Percentiles rank a stretch among this genome's conserved stretches.
Evolutionary conservation across 2,888 invertebrate genomes (phyloP).

Genomic region (Bimastos eiseni): DNA sequence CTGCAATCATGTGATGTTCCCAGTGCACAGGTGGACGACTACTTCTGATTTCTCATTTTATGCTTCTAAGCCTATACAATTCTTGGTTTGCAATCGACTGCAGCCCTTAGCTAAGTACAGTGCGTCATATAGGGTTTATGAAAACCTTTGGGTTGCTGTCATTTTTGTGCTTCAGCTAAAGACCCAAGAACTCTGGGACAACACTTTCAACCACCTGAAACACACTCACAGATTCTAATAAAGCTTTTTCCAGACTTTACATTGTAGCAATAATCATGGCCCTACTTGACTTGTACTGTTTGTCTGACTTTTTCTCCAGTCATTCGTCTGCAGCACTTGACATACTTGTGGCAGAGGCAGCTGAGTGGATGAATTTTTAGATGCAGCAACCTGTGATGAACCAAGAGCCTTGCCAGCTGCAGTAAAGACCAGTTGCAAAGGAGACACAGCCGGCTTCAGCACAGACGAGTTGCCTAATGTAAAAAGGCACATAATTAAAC

Average conservation of each 20-base stretch:
- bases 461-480: neutral
- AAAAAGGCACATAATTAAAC: neutral
- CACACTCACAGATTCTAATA: neutral
- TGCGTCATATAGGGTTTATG: too few species aligned
- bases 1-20: too few species aligned
- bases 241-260: too few species aligned
- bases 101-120: too few species aligned
- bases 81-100: too few species aligned
- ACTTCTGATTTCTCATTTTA: too few species aligned
- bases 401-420: neutral
- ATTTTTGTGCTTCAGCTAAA: neutral
- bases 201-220: neutral
- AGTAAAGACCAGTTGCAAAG: neutral
- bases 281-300: neutral
- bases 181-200: neutral
- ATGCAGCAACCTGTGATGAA: neutral
- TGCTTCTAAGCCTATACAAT: too few species aligned
- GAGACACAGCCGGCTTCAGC: neutral
- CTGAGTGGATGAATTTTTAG: neutral
- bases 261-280: neutral
- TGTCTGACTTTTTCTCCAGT: neutral
- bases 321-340: conserved; percentile 5
- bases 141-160: too few species aligned
- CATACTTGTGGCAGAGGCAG: neutral
- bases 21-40: too few species aligned